Conservation (phyloP, 2,113 vertebrate genomes). For the Athene noctua region DNA sequence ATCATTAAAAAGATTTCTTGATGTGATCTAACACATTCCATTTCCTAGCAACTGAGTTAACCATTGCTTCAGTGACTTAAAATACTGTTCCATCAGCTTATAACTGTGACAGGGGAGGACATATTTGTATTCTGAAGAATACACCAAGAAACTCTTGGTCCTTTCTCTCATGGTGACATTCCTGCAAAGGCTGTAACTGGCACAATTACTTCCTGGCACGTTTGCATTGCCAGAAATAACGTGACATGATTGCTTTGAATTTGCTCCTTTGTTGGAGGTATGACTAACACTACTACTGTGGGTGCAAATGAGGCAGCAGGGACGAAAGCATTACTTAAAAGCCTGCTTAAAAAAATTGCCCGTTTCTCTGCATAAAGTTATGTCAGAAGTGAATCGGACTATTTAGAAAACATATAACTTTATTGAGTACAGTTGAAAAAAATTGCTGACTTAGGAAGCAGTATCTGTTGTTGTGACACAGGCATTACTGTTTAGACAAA, state of each 20-base stretch:
- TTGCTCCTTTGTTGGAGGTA: background rate
- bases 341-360: background rate
- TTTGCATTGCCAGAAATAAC: background rate
- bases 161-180: background rate
- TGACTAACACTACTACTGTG: fast-evolving
- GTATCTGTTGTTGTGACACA: fast-evolving
- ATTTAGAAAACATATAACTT: background rate
- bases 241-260: background rate
- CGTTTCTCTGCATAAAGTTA: background rate
- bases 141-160: background rate
- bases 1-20: background rate
- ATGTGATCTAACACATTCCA: background rate
- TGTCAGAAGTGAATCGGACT: background rate
- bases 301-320: background rate
- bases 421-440: background rate
- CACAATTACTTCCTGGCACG: background rate
- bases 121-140: background rate
- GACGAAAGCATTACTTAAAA: background rate
- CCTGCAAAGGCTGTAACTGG: background rate
- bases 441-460: background rate
- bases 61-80: background rate
- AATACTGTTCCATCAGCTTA: background rate
- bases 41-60: background rate
- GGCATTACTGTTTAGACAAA: background rate
- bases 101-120: background rate